Evolutionary conservation across 2,113 vertebrate species (phyloP), one percentile per base, ranked within the genome.

Genomic region (Polypterus bichir): DNA sequence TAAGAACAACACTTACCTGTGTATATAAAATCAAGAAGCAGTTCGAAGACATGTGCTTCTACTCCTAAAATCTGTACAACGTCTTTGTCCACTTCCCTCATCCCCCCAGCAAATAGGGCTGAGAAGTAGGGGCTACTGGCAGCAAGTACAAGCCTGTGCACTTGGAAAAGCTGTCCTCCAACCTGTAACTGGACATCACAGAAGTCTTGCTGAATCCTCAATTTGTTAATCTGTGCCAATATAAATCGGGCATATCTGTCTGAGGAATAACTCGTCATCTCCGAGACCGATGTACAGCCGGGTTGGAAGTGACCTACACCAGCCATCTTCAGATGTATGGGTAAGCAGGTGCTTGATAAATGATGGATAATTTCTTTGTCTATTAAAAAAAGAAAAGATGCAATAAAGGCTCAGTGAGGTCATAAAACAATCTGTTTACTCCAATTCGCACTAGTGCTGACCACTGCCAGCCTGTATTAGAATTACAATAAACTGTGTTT

Each of bases 101-200:
- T 91, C 46, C 90, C 88, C n/a, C 90, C 85, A 1, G 89, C 86
- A 68, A 98, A 95, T 52, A 98, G 82, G 57, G 93, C 94, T 2
- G 90, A 79, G 76, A 98, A 97, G 69, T 98, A 98, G 0, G 91
- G 94, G 66, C 94, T 97, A 75, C 94, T 93, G 53, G 94, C 93
- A 52, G 95, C 94, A 58, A 98, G 82, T 62, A 97, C 90, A 69
- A 98, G 75, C 9, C 89, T 85, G 66, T 98, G 95, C 59, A 91
- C 93, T 61, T 74, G 74, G 74, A 97, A 97, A 55, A 79, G 79
- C 51, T 76, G 79, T n/a, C 76, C 74, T 2, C 90, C 94, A 4
- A 97, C 89, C 65, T 85, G 87, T 51, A 98, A 79, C 48, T 86
- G 81, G 56, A 98, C 92, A 8, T 97, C 95, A 60, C 95, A 97